Base-by-base conservation (phyloP, 2,888 invertebrate species). In the Patella pellucida region DNA sequence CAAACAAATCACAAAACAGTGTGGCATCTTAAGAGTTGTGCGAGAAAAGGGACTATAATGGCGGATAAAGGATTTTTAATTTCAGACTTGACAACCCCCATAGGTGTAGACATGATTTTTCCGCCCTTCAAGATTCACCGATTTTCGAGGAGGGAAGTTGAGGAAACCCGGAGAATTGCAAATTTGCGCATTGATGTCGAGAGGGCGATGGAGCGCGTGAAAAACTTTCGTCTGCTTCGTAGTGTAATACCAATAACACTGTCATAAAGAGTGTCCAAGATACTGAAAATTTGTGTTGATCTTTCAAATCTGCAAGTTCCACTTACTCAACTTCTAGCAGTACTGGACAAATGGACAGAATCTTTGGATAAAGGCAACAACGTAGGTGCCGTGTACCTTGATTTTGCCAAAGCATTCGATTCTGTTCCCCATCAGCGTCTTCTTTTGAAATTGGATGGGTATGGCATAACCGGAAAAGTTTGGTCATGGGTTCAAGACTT, bases 51-150 rank as follows among this genome's bases (percentile, higher is more conserved):
- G 81, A 83, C 74, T 27, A 76, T 83, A 0, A 82, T 82, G 81
- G 81, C 78, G 5, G 82, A 83, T 52, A 82, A 79, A n/a, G n/a
- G 80, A 2, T 82, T 83, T 73, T 15, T 72, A 31, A 79, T 81
- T 15, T 14, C 72, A 9, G 79, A 81, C 54, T 52, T 79, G 27
- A 73, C 78, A 16, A 71, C 74, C 51, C 72, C 78, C 31, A 62
- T 27, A 68, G 72, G 73, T 1, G 52, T 78, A 27, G 41, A 69
- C 14, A 19, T 83, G 1, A 78, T 78, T 16, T 75, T 81, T 12
- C 82, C 79, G 11, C 81, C 81, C 68, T 74, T 79, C 51, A 62
- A 75, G 19, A 51, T 15, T 52, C 52, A 72, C 3, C 68, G 72
- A 67, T 75, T 79, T 54, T 68, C 51, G 23, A 12, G 16, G 11